These are phyloP conservation scores for Sinotaia quadrata DNA, from an alignment of 2,888 invertebrate genomes.

Conservation along the genomic window DNA sequence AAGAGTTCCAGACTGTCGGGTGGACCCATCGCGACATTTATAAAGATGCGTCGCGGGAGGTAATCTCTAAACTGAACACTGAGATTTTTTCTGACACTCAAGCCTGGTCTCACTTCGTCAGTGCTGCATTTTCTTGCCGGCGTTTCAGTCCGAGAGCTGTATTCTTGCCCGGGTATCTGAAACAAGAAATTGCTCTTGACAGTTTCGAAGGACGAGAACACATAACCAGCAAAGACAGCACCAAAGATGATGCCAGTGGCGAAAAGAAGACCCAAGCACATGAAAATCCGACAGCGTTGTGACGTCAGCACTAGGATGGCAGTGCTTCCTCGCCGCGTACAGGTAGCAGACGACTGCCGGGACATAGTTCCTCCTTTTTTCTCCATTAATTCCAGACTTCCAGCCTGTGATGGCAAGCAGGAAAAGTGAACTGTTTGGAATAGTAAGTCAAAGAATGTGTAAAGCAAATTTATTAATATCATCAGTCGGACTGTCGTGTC, in stretches of 20 bases:
- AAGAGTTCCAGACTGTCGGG: constrained; percentile 37
- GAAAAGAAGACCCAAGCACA: constrained; percentile 9
- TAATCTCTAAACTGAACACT: constrained; percentile 36
- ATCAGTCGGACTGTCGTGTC: too few relatives aligned
- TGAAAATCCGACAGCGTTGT: background rate
- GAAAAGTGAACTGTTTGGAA: too few relatives aligned
- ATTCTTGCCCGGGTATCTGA: background rate
- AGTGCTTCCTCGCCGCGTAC: background rate
- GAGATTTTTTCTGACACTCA: constrained; percentile 28
- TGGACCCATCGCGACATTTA: constrained; percentile 36
- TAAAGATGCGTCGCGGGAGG: constrained; percentile 35
- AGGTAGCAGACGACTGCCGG: background rate
- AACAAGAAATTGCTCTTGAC: background rate
- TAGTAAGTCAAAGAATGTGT: too few relatives aligned
- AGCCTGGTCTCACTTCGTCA: constrained; percentile 10
- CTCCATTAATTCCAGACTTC: background rate
- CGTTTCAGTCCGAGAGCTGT: too few relatives aligned
- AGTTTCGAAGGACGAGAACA: background rate
- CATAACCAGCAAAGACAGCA: background rate
- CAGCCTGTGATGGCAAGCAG: background rate
- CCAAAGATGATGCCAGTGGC: background rate
- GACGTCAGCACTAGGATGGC: background rate
- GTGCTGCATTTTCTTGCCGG: background rate
- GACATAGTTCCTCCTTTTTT: background rate
- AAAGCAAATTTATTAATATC: too few relatives aligned